Conservation (phyloP, 2,113 vertebrate species). For the Rhinichthys klamathensis region DNA sequence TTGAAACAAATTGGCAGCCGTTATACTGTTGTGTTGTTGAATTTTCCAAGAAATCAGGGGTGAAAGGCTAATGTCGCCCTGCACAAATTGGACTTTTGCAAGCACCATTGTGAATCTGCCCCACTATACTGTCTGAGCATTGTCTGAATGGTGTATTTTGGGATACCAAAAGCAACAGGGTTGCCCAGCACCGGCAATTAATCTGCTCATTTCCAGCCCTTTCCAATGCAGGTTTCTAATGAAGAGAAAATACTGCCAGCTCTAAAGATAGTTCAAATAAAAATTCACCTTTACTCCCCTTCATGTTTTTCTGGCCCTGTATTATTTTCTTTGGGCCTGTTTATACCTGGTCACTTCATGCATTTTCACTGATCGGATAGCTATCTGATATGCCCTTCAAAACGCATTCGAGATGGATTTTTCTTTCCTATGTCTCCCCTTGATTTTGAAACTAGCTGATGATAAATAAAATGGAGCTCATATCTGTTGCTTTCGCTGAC, state of each 20-base stretch:
- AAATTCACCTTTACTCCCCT: not conserved
- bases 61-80: constrained; percentile 54
- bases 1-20: constrained; percentile 53
- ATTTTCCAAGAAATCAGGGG: constrained; percentile 51
- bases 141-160: constrained; percentile 45
- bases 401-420: too few species aligned
- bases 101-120: constrained; percentile 51
- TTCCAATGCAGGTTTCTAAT: constrained; percentile 19
- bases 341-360: too few species aligned
- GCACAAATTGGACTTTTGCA: constrained; percentile 49
- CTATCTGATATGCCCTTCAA: too few species aligned
- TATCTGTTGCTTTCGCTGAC: too few species aligned
- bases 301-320: not conserved
- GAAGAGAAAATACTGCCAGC: not conserved
- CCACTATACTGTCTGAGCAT: constrained; percentile 34
- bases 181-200: constrained; percentile 42
- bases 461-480: too few species aligned
- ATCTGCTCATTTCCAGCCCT: constrained; percentile 44
- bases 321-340: not conserved
- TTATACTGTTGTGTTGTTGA: constrained; percentile 48
- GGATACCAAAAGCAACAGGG: constrained; percentile 40
- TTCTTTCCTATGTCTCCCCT: too few species aligned
- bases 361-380: too few species aligned
- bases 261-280: not conserved
- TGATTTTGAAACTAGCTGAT: too few species aligned